Evolutionary conservation across 2,113 vertebrate species (phyloP).

Genomic region (Scopus umbretta): DNA sequence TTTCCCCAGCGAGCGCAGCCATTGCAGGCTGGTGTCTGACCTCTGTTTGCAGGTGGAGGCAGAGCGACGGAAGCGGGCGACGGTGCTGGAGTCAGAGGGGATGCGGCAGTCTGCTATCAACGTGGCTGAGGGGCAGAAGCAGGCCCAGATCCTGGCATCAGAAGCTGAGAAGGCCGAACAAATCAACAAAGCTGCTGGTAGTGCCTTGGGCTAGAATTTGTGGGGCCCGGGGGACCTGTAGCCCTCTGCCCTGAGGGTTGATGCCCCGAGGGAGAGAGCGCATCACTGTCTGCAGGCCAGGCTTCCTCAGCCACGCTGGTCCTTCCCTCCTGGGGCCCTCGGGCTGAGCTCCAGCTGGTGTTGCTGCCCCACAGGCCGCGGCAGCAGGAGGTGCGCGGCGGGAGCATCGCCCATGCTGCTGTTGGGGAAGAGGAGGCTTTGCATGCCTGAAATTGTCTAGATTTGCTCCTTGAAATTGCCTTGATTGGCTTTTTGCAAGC

Average conservation of each 20-base stretch:
- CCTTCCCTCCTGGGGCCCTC: not conserved
- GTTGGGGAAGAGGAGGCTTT: not conserved
- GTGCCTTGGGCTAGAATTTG: not conserved
- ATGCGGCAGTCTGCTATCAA: constrained; percentile 89
- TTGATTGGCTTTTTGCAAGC: not conserved
- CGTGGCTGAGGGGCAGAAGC: constrained; percentile 91
- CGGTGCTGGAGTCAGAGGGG: constrained; percentile 94
- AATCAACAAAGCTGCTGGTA: constrained; percentile 92
- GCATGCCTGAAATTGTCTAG: not conserved
- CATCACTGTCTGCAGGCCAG: not conserved
- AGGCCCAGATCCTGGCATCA: constrained; percentile 91
- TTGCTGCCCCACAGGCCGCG: not conserved
- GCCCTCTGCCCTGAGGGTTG: too few species aligned
- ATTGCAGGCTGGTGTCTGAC: not conserved
- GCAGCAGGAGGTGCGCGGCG: too few species aligned
- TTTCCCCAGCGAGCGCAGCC: not conserved
- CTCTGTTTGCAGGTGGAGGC: constrained; percentile 85
- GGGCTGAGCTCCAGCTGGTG: not conserved
- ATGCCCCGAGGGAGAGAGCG: fast-evolving
- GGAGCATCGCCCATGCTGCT: not conserved
- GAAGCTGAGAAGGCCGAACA: constrained; percentile 89
- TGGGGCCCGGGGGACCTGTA: not conserved
- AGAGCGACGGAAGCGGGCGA: constrained; percentile 89
- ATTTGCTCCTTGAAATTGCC: not conserved
- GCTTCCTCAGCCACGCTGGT: not conserved